Evolutionary conservation across 2,888 invertebrate genomes (phyloP).

Genomic region (Meandrusa payeni): DNA sequence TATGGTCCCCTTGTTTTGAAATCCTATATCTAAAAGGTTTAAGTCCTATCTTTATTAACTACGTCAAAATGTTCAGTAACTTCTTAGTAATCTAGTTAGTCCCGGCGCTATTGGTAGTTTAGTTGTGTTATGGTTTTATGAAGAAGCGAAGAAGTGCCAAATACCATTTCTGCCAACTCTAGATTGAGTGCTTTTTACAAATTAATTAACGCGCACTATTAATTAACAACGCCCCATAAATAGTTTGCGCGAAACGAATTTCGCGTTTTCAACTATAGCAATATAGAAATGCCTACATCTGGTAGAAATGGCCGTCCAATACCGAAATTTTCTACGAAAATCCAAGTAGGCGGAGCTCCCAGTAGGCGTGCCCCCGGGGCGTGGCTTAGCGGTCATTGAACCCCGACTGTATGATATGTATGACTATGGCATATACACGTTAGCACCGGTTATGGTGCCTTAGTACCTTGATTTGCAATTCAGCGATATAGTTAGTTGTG

Average conservation of each 20-base stretch:
- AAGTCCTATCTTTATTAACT: no score
- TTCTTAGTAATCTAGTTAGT: no score
- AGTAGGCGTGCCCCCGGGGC: constrained; percentile 56
- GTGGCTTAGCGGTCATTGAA: constrained; percentile 61
- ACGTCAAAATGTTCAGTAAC: no score
- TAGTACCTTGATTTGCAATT: constrained; percentile 29
- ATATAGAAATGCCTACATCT: constrained; percentile 7
- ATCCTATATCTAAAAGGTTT: no score
- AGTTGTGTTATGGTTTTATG: no score
- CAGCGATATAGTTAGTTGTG: constrained; percentile 24
- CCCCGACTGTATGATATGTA: constrained; percentile 38
- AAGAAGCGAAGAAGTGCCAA: no score
- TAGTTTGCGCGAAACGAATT: neutral
- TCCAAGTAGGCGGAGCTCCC: constrained; percentile 51
- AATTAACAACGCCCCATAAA: constrained; percentile 1
- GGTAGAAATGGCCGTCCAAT: constrained; percentile 12
- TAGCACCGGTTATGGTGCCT: constrained; percentile 25
- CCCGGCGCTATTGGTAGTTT: no score
- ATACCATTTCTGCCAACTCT: no score
- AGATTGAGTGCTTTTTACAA: no score
- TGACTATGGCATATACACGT: constrained; percentile 34
- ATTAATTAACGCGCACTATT: neutral
- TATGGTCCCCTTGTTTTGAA: no score
- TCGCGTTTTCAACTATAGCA: neutral
- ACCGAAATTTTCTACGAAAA: constrained; percentile 16